Evolutionary conservation across 2,888 invertebrate genomes (phyloP).

Genomic region (Cenopis cana): DNA sequence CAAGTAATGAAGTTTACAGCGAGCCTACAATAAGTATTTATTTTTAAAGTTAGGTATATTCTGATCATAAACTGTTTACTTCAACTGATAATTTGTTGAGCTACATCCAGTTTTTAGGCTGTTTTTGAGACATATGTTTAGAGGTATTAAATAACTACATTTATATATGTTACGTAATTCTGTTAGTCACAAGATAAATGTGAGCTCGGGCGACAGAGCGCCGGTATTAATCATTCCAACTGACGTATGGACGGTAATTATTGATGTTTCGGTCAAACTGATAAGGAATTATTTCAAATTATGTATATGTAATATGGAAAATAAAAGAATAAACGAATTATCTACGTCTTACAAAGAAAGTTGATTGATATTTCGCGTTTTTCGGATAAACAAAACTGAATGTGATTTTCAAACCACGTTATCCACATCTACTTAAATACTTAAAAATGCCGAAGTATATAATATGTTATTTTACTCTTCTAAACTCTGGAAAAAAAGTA

Average conservation of each 20-base stretch:
- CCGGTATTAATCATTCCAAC: constrained; percentile 61
- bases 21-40: too few relatives aligned
- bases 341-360: not conserved
- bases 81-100: too few relatives aligned
- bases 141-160: not conserved
- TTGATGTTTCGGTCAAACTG: constrained; percentile 32
- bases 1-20: too few relatives aligned
- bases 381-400: not conserved
- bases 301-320: not conserved
- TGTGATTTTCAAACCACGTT: too few relatives aligned
- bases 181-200: constrained; percentile 46
- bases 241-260: constrained; percentile 49
- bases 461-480: too few relatives aligned
- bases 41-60: too few relatives aligned
- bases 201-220: constrained; percentile 53
- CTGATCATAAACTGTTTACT: too few relatives aligned
- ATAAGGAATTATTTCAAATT: constrained; percentile 20
- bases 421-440: too few relatives aligned
- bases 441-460: too few relatives aligned
- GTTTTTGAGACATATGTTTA: not conserved
- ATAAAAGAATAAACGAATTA: not conserved
- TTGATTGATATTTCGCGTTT: not conserved
- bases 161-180: constrained; percentile 16
- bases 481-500: too few relatives aligned
- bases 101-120: too few relatives aligned